phyloP scores from a whole-genome alignment of 2,888 invertebrate genomes.

The Achlya flavicornis region DNA sequence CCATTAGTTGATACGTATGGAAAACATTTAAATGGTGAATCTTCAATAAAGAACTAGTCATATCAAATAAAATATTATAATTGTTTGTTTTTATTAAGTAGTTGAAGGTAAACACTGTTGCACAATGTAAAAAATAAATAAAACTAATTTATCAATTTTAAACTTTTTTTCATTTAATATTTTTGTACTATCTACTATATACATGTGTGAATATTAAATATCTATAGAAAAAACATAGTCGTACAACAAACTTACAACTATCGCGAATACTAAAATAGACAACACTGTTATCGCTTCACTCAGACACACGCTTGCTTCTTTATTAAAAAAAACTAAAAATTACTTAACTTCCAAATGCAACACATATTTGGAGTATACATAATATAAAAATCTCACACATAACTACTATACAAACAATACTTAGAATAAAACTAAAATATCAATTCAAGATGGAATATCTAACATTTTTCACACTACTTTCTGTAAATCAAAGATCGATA shows the following conservation, averaged over 20 bases:
- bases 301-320: conserved; percentile 34
- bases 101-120: too few species aligned
- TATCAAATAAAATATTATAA: too few species aligned
- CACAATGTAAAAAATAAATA: too few species aligned
- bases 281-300: conserved; percentile 39
- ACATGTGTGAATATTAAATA: conserved; percentile 77
- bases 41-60: conserved; percentile 15
- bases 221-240: conserved; percentile 72
- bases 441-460: background rate
- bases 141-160: conserved; percentile 44
- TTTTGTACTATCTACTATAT: conserved; percentile 83
- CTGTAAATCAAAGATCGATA: background rate
- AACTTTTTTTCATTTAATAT: conserved; percentile 75
- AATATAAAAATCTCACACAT: conserved; percentile 18
- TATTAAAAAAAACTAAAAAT: conserved; percentile 32
- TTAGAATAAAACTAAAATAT: background rate
- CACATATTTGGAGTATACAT: conserved; percentile 23
- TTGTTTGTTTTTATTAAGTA: too few species aligned
- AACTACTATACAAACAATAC: conserved; percentile 16
- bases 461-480: background rate
- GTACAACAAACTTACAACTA: conserved; percentile 74
- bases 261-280: conserved; percentile 55
- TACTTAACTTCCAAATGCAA: conserved; percentile 20
- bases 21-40: conserved; percentile 40
- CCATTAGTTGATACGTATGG: conserved; percentile 64